Base-by-base conservation (phyloP, 35 echinoderm and acorn worm genomes). In the Apostichopus japonicus region DNA sequence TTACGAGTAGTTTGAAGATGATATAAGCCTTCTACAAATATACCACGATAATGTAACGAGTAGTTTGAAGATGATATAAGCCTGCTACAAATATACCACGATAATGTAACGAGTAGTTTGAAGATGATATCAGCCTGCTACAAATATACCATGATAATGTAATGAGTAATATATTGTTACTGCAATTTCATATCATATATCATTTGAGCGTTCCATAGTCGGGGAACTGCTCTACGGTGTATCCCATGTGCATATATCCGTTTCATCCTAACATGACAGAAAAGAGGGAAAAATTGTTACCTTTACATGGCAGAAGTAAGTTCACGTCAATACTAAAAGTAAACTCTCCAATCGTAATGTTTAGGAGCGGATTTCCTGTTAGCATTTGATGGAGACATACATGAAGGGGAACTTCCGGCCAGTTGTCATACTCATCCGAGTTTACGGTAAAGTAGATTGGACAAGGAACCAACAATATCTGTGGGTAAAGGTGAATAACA, bases 401-500 rank as follows among this genome's bases (percentile, higher is more conserved):
- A 53, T 23, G 22, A 8, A 89, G 59, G 22, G 86, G 86, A 67
- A 89, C 86, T 89, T 89, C 86, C 22, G 86, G 86, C 86, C 86
- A 89, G 44, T 89, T 63, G 86, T 89, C 86, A 27, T 72, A 89
- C 44, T 72, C 86, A 7, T 89, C 86, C 23, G 86, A 89, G 4
- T 71, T 63, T 53, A 89, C 24, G 17, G 14, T 73, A 25, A 89
- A 89, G 16, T 89, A 89, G 5, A 73, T 23, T 54, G 86, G 86
- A 51, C 86, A 89, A 33, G 86, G 86, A 89, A 89, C 67, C 44
- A 89, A 51, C 0, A 63, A 10, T 11, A 89, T 89, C 86, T 89
- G 86, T 56, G 57, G 57, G 57, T 44, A 44, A 44, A 44, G 33
- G 33, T 44, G 33, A 44, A 44, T 44, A 44, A 44, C 33, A 44